These are phyloP conservation scores for Phylloscopus whistleri DNA, from an alignment of 2,113 vertebrate genomes.

Conservation along the genomic window DNA sequence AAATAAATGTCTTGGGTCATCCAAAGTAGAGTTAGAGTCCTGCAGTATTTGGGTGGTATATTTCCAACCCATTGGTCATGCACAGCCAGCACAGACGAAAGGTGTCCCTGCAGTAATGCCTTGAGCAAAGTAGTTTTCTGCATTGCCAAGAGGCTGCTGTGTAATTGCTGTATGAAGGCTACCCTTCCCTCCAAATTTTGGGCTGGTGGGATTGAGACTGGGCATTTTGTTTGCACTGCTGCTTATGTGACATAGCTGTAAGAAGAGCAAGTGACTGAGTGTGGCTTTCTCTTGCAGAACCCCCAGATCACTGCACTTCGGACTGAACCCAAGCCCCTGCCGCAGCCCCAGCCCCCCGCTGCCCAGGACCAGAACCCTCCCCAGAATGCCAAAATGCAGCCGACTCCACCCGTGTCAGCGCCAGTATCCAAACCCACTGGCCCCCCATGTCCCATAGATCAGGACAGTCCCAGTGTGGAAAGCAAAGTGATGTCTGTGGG, in stretches of 20 bases:
- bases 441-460: slow-evolving; percentile 75
- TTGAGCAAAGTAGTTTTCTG: neutral
- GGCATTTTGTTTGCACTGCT: neutral
- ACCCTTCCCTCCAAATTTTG: neutral
- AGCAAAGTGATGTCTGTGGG: slow-evolving; percentile 83
- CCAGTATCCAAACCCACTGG: slow-evolving; percentile 74
- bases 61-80: neutral
- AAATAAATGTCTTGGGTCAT: neutral
- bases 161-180: neutral
- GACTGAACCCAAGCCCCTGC: slow-evolving; percentile 84
- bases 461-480: slow-evolving; percentile 86
- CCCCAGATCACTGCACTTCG: slow-evolving; percentile 86
- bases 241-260: neutral
- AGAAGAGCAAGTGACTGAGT: neutral
- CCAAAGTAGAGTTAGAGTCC: neutral
- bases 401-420: slow-evolving; percentile 79
- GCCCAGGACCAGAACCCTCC: slow-evolving; percentile 89
- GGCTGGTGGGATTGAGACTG: neutral
- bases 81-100: neutral
- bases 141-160: neutral
- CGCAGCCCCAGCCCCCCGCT: slow-evolving; percentile 77
- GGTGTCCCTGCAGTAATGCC: neutral
- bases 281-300: slow-evolving; percentile 73
- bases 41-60: neutral
- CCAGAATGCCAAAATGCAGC: slow-evolving; percentile 87